phyloP scores from a whole-genome alignment of 2,888 invertebrate genomes.

The Parapristionchus giblindavisi region DNA sequence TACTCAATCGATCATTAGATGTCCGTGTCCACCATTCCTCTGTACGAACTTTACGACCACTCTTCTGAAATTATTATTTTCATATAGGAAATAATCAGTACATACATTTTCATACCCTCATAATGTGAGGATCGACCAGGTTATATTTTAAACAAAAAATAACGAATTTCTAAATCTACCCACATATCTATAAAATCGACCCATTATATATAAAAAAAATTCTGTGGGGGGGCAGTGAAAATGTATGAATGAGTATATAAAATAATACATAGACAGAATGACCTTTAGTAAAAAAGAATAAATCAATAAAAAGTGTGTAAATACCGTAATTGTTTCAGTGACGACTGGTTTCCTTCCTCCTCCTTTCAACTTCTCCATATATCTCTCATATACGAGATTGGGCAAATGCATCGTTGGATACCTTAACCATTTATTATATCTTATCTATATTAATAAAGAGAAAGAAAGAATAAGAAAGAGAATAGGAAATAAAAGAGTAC shows the following conservation, averaged over 20 bases:
- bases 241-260: no score
- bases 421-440: no score
- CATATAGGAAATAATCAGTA: not conserved
- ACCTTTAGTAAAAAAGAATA: not conserved
- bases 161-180: no score
- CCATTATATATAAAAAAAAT: no score
- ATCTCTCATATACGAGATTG: slow-evolving; percentile 15
- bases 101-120: not conserved
- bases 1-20: not conserved
- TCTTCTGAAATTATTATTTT: not conserved
- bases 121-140: no score
- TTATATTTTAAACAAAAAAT: no score
- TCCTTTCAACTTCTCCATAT: not conserved
- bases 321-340: slow-evolving; percentile 26
- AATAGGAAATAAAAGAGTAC: not conserved
- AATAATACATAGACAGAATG: no score
- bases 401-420: slow-evolving; percentile 28
- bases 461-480: no score
- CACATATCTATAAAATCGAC: no score
- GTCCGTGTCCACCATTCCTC: slow-evolving; percentile 6
- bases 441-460: no score
- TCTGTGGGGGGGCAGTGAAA: no score
- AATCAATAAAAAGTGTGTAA: not conserved
- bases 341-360: not conserved
- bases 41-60: slow-evolving; percentile 19